These are phyloP conservation scores for Oncorhynchus gorbuscha DNA, from an alignment of 2,113 vertebrate species.

Conservation along the genomic window DNA sequence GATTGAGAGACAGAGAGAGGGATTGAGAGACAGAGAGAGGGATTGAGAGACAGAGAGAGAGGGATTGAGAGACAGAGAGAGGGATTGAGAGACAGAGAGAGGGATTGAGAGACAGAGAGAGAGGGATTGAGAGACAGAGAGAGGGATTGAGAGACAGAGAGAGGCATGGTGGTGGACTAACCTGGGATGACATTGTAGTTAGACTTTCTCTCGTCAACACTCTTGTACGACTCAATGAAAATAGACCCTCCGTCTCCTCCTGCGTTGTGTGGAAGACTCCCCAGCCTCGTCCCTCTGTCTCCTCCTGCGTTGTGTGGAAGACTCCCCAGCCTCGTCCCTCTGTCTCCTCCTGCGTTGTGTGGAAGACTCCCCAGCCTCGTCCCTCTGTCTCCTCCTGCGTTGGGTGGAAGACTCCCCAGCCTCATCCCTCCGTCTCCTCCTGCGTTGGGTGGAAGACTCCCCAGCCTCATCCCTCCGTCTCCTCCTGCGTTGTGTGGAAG, in stretches of 20 bases:
- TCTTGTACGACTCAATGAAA: constrained; percentile 73
- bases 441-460: constrained; percentile 38
- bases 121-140: too few relatives aligned
- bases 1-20: too few relatives aligned
- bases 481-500: constrained; percentile 57
- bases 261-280: neutral
- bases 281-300: neutral
- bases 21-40: too few relatives aligned
- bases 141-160: neutral
- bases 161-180: constrained; percentile 54
- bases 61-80: too few relatives aligned
- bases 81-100: neutral
- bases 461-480: constrained; percentile 6
- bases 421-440: constrained; percentile 31
- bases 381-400: constrained; percentile 49
- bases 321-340: neutral
- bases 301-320: constrained; percentile 58
- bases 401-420: constrained; percentile 36
- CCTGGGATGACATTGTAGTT: constrained; percentile 86
- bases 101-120: neutral
- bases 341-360: constrained; percentile 47
- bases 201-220: constrained; percentile 71
- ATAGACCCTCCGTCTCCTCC: constrained; percentile 54
- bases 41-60: too few relatives aligned
- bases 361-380: constrained; percentile 26